Conservation (phyloP, 2,888 invertebrate species). For the Drosophila recens region DNA sequence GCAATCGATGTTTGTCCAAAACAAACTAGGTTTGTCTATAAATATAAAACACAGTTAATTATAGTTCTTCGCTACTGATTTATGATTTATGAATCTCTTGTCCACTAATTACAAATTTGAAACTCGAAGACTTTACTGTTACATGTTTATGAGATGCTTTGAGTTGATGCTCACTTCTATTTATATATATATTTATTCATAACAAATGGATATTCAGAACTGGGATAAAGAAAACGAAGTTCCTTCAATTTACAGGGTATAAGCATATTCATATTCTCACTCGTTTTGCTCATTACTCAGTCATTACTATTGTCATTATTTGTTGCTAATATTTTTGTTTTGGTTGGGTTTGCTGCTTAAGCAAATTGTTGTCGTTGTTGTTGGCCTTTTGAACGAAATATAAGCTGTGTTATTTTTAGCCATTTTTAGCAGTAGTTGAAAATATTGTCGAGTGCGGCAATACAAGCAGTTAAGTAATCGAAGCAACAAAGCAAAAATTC, state of each 20-base stretch:
- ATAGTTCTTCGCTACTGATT: slow-evolving; percentile 7
- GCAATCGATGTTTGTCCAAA: neutral
- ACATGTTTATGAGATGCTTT: neutral
- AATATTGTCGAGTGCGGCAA: slow-evolving; percentile 42
- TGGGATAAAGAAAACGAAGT: neutral
- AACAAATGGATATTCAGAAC: neutral
- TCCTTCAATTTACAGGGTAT: slow-evolving; percentile 8
- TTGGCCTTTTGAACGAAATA: slow-evolving; percentile 51
- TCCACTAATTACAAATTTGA: neutral
- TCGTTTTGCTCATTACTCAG: neutral
- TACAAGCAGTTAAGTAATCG: slow-evolving; percentile 51
- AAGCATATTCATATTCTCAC: neutral
- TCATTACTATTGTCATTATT: slow-evolving; percentile 49
- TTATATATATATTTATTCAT: neutral
- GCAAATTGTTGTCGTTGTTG: slow-evolving; percentile 42
- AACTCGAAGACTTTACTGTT: slow-evolving; percentile 1
- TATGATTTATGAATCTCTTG: slow-evolving; percentile 1
- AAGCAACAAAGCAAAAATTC: slow-evolving; percentile 32
- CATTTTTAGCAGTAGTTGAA: slow-evolving; percentile 34
- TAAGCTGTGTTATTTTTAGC: slow-evolving; percentile 62
- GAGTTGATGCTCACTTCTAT: neutral
- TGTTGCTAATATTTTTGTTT: slow-evolving; percentile 61
- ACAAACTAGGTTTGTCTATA: neutral
- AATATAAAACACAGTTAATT: neutral
- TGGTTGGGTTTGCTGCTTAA: slow-evolving; percentile 36